Evolutionary conservation across 2,797 vertebrate genomes (phyloP), one percentile per base, ranked within the genome.

Genomic region (Centropyge bicolor): DNA sequence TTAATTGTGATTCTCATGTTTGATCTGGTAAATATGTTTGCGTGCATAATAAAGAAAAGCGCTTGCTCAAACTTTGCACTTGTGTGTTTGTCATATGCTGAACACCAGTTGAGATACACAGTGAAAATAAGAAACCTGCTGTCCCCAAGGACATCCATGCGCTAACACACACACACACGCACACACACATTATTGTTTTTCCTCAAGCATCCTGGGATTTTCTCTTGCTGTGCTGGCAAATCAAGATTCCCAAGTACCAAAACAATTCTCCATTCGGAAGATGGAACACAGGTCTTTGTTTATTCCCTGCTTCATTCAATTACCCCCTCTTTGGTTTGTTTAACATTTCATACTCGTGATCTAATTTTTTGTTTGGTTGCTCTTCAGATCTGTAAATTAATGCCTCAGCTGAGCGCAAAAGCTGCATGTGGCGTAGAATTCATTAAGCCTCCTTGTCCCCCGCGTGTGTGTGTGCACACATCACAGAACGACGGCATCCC

Each of bases 331-430:
- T 90, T 83, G 77, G 90, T 94, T 95, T 93, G 89, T 92, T 94
- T 93, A 94, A 93, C 93, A 88, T 89, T 92, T 94, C 85, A 86
- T 88, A 83, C 90, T 92, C 90, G 9, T 80, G 81, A 90, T 93
- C 88, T 76, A 78, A 91, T 92, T 89, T 92, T 88, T 89, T 92
- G 90, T 93, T 93, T 93, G 87, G 92, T 92, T 91, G 91, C 88
- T 93, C 91, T 90, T 91, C 90, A 92, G 91, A 93, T 92, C 94
- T 91, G 93, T 91, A 91, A 94, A 94, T 94, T 83, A 93, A 93
- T 89, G 86, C 86, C 87, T 92, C 89, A 88, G 86, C 88, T 92
- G 88, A 91, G 90, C 49, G 75, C 87, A 87, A 87, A 78, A 80
- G 86, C 83, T 74, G 89, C 87, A 86, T 91, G 88, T 93, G 93